A percentile compares a stretch with the other conserved stretches of the same genome.
These are phyloP conservation scores for Sminthopsis crassicaudata DNA, from an alignment of 2,113 vertebrate genomes.

Conservation along the genomic window DNA sequence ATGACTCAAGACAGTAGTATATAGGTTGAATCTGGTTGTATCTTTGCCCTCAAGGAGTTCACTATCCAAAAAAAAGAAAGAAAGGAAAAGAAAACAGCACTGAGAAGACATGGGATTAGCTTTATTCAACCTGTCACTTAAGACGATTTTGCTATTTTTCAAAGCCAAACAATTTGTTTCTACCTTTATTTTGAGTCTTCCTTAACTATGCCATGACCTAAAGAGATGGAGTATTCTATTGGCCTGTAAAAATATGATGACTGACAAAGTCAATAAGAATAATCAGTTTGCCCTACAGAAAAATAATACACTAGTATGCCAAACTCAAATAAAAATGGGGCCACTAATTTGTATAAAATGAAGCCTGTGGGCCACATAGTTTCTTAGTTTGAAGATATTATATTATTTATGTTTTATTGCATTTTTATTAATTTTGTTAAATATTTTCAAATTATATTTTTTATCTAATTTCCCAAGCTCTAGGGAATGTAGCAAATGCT, in stretches of 20 bases:
- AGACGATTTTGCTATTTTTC: neutral
- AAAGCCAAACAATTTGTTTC: neutral
- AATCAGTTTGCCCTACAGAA: neutral
- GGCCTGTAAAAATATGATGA: neutral
- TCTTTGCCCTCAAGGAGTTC: neutral
- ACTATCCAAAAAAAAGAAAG: too few relatives aligned
- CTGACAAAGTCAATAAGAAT: neutral
- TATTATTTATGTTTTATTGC: neutral
- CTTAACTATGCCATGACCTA: neutral
- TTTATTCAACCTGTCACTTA: neutral
- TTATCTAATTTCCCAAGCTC: neutral
- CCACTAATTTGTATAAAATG: neutral
- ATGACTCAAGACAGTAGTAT: neutral
- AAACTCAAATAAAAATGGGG: neutral
- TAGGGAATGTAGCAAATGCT: neutral
- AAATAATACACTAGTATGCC: neutral
- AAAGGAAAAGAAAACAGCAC: neutral
- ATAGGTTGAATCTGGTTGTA: neutral
- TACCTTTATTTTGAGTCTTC: neutral
- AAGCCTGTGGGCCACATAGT: neutral
- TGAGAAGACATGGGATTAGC: neutral
- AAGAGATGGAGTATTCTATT: neutral
- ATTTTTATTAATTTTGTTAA: neutral
- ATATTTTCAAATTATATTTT: neutral
- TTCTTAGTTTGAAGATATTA: neutral